Base-by-base conservation (phyloP, 2,888 invertebrate species). In the Norana najaformis region DNA sequence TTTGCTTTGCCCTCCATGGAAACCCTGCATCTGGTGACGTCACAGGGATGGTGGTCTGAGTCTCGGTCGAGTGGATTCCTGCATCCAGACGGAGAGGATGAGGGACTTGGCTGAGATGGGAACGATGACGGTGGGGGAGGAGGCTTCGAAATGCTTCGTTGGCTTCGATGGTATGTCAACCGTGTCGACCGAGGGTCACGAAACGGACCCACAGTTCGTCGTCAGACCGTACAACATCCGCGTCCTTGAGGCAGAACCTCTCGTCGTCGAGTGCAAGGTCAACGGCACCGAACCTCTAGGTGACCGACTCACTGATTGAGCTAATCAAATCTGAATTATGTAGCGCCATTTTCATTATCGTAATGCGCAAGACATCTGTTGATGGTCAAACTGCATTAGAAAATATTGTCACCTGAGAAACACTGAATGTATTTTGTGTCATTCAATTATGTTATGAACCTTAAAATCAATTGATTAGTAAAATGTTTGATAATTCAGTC, bases 91-190 rank as follows among this genome's bases (percentile, higher is more conserved):
- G 36, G 85, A 85, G 18, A 30, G 30, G n/a, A 36, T 1, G 6
- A 0, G 2, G n/a, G 30, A n/a, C 23, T 69, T 11, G 85, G 37
- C 36, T 35, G 85, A 85, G 85, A 37, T 85, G 85, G 85, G 85
- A 8, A 85, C 85, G 36, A 85, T 85, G 85, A 85, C 85, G 36
- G 82, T 34, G 8, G 82, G 18, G 16, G 83, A 20, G 34, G 35
- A 13, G 85, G 85, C 85, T 0, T 85, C 85, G 20, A 35, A 35
- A 23, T 36, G 35, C 36, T 30, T 85, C n/a, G 3, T 20, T 37
- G 37, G 85, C n/a, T 85, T 85, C 85, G 85, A 85, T 37, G 85
- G 85, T 0, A 85, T 85, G 85, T 35, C 85, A 23, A 85, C 85
- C 5, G 85, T 85, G 30, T 85, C 85, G 36, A 85, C 85, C n/a